A percentile compares a stretch with the other conserved stretches of the same genome.
Conservation (phyloP, 2,113 vertebrate species). For the Micromys minutus region DNA sequence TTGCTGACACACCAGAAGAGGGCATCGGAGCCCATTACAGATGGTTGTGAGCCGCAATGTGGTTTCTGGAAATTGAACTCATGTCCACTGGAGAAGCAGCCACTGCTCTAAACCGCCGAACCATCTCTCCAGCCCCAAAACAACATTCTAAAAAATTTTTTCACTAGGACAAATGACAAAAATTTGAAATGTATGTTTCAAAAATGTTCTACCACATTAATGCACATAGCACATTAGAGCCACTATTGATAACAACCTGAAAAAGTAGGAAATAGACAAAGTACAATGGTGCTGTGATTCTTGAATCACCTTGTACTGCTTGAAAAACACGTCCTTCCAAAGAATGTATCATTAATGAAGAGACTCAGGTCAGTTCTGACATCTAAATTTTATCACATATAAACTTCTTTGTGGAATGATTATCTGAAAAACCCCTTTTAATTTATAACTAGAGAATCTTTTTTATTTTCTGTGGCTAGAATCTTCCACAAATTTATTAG, state of each 20-base stretch:
- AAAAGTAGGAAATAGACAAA: not conserved
- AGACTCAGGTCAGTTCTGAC: not conserved
- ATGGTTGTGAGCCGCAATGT: no score
- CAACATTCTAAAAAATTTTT: not conserved
- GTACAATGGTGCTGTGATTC: not conserved
- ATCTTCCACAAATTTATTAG: not conserved
- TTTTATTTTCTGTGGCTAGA: not conserved
- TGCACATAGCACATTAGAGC: not conserved
- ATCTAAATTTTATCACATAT: not conserved
- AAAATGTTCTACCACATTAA: not conserved
- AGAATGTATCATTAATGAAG: not conserved
- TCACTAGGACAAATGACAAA: constrained; percentile 23
- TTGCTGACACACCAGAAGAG: no score
- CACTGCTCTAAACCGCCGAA: no score
- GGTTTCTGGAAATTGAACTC: no score
- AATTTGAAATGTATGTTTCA: not conserved
- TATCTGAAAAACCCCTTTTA: not conserved
- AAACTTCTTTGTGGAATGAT: not conserved
- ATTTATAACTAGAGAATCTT: not conserved
- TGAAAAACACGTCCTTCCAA: not conserved
- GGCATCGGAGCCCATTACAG: no score
- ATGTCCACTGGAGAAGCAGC: no score
- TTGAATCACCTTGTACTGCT: not conserved
- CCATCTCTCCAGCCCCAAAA: not conserved
- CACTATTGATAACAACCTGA: no score